Percentiles rank a stretch among this genome's conserved stretches.
phyloP scores from a whole-genome alignment of 2,113 vertebrate species.

The Mormyrus iriodes region DNA sequence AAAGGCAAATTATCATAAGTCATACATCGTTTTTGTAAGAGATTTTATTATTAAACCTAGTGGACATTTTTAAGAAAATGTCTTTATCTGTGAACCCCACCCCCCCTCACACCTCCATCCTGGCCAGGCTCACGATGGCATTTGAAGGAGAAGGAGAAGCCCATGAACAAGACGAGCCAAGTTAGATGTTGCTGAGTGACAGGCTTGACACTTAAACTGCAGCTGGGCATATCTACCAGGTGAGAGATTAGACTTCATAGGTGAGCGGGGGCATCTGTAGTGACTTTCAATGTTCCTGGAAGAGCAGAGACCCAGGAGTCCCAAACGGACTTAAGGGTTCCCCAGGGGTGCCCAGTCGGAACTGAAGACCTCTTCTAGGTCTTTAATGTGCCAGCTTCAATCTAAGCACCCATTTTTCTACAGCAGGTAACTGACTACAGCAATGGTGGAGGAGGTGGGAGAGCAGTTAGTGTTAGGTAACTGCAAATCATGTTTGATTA shows the following conservation, averaged over 20 bases:
- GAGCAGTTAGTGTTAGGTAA: not conserved
- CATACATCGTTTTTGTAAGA: not conserved
- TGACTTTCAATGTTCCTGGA: not conserved
- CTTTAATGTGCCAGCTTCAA: not conserved
- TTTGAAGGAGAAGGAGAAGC: not conserved
- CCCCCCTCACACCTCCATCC: not conserved
- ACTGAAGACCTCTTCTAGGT: not conserved
- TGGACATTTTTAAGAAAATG: not conserved
- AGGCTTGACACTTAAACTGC: not conserved
- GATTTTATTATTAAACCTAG: not conserved
- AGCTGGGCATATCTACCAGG: not conserved
- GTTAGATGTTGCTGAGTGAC: not conserved
- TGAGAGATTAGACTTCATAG: not conserved
- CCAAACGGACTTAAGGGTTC: not conserved
- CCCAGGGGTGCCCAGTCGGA: not conserved
- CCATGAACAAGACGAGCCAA: not conserved
- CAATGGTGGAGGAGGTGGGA: not conserved
- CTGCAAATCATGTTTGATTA: not conserved
- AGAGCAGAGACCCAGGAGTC: not conserved
- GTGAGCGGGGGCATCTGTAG: not conserved
- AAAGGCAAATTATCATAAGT: not conserved
- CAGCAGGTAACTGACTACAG: not conserved
- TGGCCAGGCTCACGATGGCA: too few species aligned
- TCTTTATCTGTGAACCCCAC: not conserved
- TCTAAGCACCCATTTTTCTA: not conserved